These are phyloP conservation scores for Luffia ferchaultella DNA, from an alignment of 2,888 invertebrate species.

Conservation along the genomic window DNA sequence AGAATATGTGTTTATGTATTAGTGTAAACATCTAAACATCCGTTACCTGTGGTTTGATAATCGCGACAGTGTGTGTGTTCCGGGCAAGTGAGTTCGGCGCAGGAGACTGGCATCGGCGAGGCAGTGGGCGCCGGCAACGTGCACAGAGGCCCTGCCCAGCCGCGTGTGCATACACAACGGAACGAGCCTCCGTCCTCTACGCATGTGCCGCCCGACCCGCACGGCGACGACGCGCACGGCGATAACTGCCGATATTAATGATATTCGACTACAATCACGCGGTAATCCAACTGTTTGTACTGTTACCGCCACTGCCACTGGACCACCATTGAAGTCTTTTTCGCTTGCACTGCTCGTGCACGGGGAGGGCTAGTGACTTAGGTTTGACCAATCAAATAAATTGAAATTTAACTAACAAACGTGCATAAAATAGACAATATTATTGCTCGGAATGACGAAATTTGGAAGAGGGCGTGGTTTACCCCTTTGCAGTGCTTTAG, in stretches of 20 bases:
- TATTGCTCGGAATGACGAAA: too few relatives aligned
- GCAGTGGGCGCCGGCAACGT: constrained; percentile 42
- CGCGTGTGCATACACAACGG: constrained; percentile 77
- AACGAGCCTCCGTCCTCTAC: constrained; percentile 59
- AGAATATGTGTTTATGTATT: too few relatives aligned
- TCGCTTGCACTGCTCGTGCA: too few relatives aligned
- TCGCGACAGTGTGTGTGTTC: constrained; percentile 72
- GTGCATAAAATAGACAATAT: too few relatives aligned
- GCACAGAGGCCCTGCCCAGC: constrained; percentile 50
- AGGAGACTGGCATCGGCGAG: constrained; percentile 36
- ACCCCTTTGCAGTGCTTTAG: too few relatives aligned
- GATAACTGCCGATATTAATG: constrained; percentile 37
- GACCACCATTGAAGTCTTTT: neutral
- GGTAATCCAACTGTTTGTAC: too few relatives aligned
- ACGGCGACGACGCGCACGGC: constrained; percentile 74
- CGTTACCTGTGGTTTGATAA: constrained; percentile 30
- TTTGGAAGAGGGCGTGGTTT: too few relatives aligned
- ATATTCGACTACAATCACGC: neutral
- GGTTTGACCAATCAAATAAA: too few relatives aligned
- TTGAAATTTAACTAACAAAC: too few relatives aligned
- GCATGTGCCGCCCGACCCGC: constrained; percentile 81
- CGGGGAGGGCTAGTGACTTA: too few relatives aligned
- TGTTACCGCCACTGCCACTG: too few relatives aligned
- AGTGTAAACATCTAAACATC: too few relatives aligned
- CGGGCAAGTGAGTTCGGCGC: constrained; percentile 66